These are phyloP conservation scores for Ptilorrhoa leucosticta DNA, from an alignment of 2,113 vertebrate species.

Conservation along the genomic window DNA sequence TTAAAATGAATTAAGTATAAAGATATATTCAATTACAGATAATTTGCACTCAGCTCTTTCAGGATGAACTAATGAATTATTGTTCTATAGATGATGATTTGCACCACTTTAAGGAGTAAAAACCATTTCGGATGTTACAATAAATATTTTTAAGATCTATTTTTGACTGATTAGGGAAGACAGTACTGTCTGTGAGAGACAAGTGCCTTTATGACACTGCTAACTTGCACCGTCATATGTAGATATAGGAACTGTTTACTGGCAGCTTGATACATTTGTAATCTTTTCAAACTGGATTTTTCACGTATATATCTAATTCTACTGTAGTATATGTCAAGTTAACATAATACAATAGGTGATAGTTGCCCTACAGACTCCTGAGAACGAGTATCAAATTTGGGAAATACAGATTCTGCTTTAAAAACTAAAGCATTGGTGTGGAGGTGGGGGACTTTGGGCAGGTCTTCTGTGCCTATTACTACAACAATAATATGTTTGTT, in stretches of 20 bases:
- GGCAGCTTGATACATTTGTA: not conserved
- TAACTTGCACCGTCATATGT: not conserved
- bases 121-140: not conserved
- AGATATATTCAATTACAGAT: not conserved
- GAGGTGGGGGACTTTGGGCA: not conserved
- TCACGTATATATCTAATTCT: not conserved
- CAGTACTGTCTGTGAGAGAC: slow-evolving; percentile 29
- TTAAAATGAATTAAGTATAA: not conserved
- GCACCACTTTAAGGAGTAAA: not conserved
- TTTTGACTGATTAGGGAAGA: slow-evolving; percentile 8
- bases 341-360: not conserved
- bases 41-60: slow-evolving; percentile 27
- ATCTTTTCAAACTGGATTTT: slow-evolving; percentile 22
- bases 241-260: not conserved
- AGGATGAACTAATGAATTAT: not conserved
- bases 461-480: not conserved
- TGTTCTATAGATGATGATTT: not conserved
- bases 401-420: not conserved
- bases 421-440: not conserved
- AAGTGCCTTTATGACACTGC: slow-evolving; percentile 64
- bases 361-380: not conserved
- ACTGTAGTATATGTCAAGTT: not conserved
- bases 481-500: not conserved
- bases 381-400: not conserved
- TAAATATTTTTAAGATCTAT: slow-evolving; percentile 30